A percentile compares a stretch with the other conserved stretches of the same genome.
These are phyloP conservation scores for Crossaster papposus DNA, from an alignment of 53 echinoderm and acorn worm genomes.

Conservation along the genomic window DNA sequence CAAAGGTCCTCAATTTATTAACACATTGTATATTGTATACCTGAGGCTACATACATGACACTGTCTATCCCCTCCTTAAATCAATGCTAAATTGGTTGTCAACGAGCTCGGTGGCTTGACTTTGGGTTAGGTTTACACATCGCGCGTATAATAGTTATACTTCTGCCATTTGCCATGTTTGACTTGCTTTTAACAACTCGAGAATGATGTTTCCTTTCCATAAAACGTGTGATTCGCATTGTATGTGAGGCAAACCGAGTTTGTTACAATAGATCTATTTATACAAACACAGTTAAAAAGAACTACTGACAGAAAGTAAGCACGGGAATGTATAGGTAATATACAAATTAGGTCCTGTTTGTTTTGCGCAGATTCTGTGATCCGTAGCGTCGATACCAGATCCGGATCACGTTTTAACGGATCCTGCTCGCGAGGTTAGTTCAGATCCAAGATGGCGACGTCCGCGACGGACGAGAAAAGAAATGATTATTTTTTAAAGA, in stretches of 20 bases:
- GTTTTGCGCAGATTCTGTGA: no score
- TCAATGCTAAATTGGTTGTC: conserved; percentile 48
- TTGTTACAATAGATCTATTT: not conserved
- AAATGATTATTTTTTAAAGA: no score
- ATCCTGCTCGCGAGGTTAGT: no score
- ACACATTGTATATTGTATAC: not conserved
- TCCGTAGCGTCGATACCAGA: no score
- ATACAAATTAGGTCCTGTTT: no score
- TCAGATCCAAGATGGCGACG: no score
- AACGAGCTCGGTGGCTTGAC: not conserved
- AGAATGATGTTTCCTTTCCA: not conserved
- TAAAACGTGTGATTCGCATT: not conserved
- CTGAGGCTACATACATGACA: not conserved
- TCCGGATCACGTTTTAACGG: no score
- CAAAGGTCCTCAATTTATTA: not conserved
- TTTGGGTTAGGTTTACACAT: not conserved
- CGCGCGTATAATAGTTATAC: not conserved
- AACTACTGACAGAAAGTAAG: not conserved
- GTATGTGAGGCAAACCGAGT: not conserved
- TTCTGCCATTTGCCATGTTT: conserved; percentile 1
- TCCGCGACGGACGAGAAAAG: no score
- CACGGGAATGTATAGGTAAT: no score
- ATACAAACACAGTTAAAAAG: not conserved
- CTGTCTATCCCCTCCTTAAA: conserved; percentile 10
- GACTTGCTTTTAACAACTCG: conserved; percentile 4